A percentile compares a stretch with the other conserved stretches of the same genome.
phyloP scores from a whole-genome alignment of 1,140 invertebrate genomes.

The Drosophila ercepeae region DNA sequence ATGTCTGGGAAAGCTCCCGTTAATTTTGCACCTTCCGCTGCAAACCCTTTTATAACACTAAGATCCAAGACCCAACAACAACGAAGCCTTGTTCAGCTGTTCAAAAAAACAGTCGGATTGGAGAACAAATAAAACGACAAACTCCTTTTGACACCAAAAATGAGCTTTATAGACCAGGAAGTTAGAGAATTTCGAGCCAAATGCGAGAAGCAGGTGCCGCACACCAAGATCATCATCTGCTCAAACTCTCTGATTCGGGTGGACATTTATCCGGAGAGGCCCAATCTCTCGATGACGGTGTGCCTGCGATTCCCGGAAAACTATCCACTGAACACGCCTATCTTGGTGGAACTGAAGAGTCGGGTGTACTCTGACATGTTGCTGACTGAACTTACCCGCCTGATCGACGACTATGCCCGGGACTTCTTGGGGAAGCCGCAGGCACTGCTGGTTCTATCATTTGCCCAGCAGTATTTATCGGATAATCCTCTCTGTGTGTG shows the following conservation, averaged over 20 bases:
- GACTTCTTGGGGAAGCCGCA: constrained; percentile 87
- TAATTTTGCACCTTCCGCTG: neutral
- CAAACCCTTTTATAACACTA: constrained; percentile 4
- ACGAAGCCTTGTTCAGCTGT: constrained; percentile 20
- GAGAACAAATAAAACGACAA: constrained; percentile 7
- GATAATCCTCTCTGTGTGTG: constrained; percentile 90
- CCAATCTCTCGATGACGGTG: constrained; percentile 87
- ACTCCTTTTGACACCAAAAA: constrained; percentile 48
- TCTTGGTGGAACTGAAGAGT: constrained; percentile 90
- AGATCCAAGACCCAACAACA: neutral
- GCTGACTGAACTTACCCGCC: constrained; percentile 86
- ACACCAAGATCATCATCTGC: constrained; percentile 88
- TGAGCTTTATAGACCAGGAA: constrained; percentile 88
- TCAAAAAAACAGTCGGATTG: constrained; percentile 33
- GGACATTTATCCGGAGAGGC: constrained; percentile 86
- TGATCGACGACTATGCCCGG: constrained; percentile 87
- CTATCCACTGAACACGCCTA: constrained; percentile 85
- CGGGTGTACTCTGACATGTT: constrained; percentile 88
- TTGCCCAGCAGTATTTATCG: constrained; percentile 88
- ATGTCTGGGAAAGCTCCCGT: neutral
- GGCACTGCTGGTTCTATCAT: constrained; percentile 85
- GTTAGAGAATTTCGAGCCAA: constrained; percentile 87
- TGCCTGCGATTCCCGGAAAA: constrained; percentile 88
- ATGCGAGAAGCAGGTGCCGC: constrained; percentile 86
- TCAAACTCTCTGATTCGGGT: constrained; percentile 84